Conservation (phyloP, 1,140 invertebrate species). For the Acromyrmex heyeri region DNA sequence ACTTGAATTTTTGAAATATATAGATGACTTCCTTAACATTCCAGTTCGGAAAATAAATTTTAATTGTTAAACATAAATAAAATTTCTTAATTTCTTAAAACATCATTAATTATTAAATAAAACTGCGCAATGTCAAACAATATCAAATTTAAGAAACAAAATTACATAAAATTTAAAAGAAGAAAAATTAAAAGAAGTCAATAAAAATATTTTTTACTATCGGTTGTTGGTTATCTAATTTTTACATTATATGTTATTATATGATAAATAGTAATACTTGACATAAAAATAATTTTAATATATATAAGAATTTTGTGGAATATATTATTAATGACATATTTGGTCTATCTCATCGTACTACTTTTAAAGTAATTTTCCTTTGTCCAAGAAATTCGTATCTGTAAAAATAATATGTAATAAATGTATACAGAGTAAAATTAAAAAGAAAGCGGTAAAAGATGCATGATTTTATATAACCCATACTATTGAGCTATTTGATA, state of each 20-base stretch:
- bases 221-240: background rate
- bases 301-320: background rate
- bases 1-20: background rate
- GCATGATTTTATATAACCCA: background rate
- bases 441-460: background rate
- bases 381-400: background rate
- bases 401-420: background rate
- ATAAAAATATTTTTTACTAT: background rate
- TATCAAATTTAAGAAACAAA: background rate
- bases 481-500: background rate
- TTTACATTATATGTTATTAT: background rate
- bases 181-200: background rate
- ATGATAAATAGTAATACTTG: background rate
- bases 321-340: too few species aligned
- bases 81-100: background rate
- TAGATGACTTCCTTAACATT: background rate
- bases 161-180: slow-evolving; percentile 3
- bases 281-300: background rate
- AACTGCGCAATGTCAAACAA: background rate
- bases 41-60: background rate
- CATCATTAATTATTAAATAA: background rate
- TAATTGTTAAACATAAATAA: background rate
- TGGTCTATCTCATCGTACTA: background rate
- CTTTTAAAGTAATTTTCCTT: background rate
- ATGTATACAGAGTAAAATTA: background rate